Evolutionary conservation across 2,113 vertebrate species (phyloP).

Genomic region (Nycticorax nycticorax): DNA sequence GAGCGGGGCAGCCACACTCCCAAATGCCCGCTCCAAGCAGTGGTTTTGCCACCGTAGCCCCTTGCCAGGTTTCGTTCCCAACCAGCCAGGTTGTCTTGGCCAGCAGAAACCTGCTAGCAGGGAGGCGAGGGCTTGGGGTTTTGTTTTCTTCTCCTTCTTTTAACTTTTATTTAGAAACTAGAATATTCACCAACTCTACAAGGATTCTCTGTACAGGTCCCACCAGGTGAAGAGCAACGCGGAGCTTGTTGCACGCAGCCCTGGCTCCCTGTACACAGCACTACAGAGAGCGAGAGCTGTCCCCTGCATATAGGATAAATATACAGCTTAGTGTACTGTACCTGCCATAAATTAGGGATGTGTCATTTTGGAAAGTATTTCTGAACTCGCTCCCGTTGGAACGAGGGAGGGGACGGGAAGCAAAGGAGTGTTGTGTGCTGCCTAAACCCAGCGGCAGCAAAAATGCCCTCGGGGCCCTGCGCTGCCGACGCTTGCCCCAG

Average conservation of each 20-base stretch:
- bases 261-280: rapidly evolving
- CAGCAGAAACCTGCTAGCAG: background rate
- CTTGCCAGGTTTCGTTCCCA: background rate
- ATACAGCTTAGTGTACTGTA: background rate
- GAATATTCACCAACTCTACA: slow-evolving; percentile 5
- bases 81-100: background rate
- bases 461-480: background rate
- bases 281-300: background rate
- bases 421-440: background rate
- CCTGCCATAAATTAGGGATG: background rate
- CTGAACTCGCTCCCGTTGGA: background rate
- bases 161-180: slow-evolving; percentile 63
- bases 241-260: background rate
- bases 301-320: background rate
- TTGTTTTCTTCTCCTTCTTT: background rate
- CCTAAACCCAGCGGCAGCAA: background rate
- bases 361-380: background rate
- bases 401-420: background rate
- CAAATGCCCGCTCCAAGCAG: background rate
- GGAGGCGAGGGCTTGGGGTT: rapidly evolving
- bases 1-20: background rate
- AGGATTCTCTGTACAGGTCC: slow-evolving; percentile 8
- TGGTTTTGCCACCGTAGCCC: background rate
- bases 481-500: background rate
- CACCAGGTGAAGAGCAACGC: background rate